Base-by-base conservation (phyloP, 2,888 invertebrate species). In the Perdita meconis region DNA sequence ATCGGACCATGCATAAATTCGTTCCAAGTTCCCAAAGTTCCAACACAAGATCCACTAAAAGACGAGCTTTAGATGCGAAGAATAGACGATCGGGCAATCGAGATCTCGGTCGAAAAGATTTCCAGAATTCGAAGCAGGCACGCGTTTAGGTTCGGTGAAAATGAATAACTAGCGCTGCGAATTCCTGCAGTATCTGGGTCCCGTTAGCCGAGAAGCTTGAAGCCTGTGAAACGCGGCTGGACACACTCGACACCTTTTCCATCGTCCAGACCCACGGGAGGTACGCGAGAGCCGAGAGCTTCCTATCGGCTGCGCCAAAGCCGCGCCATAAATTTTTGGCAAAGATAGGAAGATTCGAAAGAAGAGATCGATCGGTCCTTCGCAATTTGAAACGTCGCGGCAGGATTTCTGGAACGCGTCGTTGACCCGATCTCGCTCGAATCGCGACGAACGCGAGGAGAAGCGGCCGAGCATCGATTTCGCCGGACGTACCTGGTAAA, bases 401-500 rank as follows among this genome's bases (percentile, higher is more conserved):
- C 30, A 34, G 38, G 8, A 38, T 12, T 38, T 22, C 34, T 22
- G 12, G n/a, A 6, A 30, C 5, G n/a, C n/a, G n/a, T 42, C 10
- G 26, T 12, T 19, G 19, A 47, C 47, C 19, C 47, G n/a, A n/a
- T 47, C 22, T 47, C 19, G 34, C n/a, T 55, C 22, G 55, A 6
- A 10, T 19, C 19, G 60, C 19, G 22, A 44, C 22, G 8, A 53
- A 51, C 8, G 30, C 38, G 36, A 50, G 30, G 56, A 24, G 68
- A 8, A n/a, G 30, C 8, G n/a, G 44, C n/a, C 36, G 10, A 24
- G 38, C 57, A 30, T 30, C 3, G 30, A 10, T 40, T 55, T 8
- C 40, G 56, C 5, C 26, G 36, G 44, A 83, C 85, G 77, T 67
- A 97, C 97, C 97, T 96, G 51, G 98, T 98, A 93, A 99, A 99